Evolutionary conservation across 2,888 invertebrate species (phyloP).

Genomic region (Chymomyza procnemis): DNA sequence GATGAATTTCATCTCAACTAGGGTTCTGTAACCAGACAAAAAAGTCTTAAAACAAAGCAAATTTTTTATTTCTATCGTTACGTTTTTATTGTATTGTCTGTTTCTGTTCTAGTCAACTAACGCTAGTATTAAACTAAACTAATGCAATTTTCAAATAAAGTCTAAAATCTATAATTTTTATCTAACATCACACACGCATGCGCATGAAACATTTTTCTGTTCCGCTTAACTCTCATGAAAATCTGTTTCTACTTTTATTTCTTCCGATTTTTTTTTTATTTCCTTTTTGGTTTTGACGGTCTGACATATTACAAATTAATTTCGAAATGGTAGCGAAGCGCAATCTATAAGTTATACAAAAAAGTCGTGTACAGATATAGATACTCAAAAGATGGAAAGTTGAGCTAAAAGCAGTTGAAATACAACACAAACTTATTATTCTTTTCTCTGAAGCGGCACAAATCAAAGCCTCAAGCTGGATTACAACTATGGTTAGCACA

Average conservation of each 20-base stretch:
- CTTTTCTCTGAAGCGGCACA: conserved; percentile 47
- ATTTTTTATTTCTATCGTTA: neutral
- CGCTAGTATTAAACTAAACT: conserved; percentile 24
- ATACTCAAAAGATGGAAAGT: neutral
- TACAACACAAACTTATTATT: neutral
- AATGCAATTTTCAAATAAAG: conserved; percentile 66
- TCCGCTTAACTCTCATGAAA: conserved; percentile 58
- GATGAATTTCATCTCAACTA: conserved; percentile 18
- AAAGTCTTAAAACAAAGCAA: neutral
- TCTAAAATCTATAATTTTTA: conserved; percentile 78
- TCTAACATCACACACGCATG: conserved; percentile 79
- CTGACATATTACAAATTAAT: neutral
- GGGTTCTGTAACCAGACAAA: conserved; percentile 27
- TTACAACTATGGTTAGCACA: conserved; percentile 77
- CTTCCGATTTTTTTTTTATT: neutral
- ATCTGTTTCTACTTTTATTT: neutral
- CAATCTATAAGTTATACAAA: neutral
- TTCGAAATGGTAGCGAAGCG: neutral
- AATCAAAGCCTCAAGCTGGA: conserved; percentile 78
- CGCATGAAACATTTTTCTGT: conserved; percentile 77
- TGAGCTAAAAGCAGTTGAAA: neutral
- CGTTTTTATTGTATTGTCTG: conserved; percentile 7
- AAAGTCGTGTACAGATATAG: neutral
- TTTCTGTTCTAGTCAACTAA: conserved; percentile 10
- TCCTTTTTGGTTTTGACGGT: conserved; percentile 33